These are phyloP conservation scores for Philhelius pedissequus DNA, from an alignment of 2,888 invertebrate genomes.

Conservation along the genomic window DNA sequence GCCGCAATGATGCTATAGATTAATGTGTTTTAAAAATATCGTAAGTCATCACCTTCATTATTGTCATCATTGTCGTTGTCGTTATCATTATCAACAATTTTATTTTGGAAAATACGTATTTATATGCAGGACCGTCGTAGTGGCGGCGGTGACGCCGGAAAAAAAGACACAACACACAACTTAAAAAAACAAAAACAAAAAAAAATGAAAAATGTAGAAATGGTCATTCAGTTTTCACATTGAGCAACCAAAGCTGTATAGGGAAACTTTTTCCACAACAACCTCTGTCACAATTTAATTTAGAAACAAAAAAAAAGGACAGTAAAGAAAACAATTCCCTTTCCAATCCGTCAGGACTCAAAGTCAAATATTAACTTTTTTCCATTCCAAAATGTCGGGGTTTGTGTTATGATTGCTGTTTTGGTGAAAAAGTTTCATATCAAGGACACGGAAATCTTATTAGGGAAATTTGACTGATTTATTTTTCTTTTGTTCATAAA, in stretches of 20 bases:
- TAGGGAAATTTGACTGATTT: slow-evolving; percentile 52
- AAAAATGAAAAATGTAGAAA: slow-evolving; percentile 28
- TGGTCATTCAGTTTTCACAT: slow-evolving; percentile 39
- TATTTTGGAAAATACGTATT: slow-evolving; percentile 34
- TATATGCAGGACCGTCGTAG: no score
- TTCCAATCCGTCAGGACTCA: slow-evolving; percentile 47
- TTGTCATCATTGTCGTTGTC: slow-evolving; percentile 59
- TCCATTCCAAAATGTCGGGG: neutral
- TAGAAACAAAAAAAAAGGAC: neutral
- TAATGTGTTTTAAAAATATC: slow-evolving; percentile 63
- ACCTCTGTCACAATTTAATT: slow-evolving; percentile 44
- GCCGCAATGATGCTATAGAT: slow-evolving; percentile 30
- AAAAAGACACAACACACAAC: neutral
- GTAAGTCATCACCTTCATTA: slow-evolving; percentile 58
- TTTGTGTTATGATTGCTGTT: slow-evolving; percentile 29
- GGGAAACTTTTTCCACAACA: slow-evolving; percentile 8
- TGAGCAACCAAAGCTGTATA: neutral
- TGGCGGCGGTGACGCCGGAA: no score
- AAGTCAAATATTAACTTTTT: slow-evolving; percentile 45
- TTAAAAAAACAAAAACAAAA: neutral
- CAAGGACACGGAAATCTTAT: slow-evolving; percentile 35
- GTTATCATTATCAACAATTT: slow-evolving; percentile 59
- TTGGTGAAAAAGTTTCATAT: slow-evolving; percentile 28
- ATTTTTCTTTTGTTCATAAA: neutral
- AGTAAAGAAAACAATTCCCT: neutral